Evolutionary conservation across 2,113 vertebrate genomes (phyloP).

Genomic region (Pseudonaja textilis): DNA sequence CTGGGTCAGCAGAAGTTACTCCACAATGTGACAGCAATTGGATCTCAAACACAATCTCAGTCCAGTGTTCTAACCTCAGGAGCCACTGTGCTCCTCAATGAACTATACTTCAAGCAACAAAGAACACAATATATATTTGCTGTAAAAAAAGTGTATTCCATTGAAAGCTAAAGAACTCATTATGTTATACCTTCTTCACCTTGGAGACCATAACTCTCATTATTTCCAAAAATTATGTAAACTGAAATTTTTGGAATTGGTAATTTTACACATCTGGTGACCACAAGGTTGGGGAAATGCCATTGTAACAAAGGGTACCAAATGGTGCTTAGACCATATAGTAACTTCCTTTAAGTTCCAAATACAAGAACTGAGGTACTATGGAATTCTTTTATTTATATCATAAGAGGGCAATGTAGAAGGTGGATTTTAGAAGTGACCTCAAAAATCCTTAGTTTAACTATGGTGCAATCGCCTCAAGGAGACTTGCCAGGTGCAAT

Average conservation of each 20-base stretch:
- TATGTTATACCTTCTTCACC: background rate
- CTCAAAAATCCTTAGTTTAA: background rate
- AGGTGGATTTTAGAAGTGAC: background rate
- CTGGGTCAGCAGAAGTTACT: background rate
- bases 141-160: slow-evolving; percentile 18
- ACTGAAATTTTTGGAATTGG: background rate
- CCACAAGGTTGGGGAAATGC: background rate
- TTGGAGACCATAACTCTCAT: background rate
- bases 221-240: background rate
- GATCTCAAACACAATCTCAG: background rate
- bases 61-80: background rate
- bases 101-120: background rate
- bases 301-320: background rate
- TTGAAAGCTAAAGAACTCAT: slow-evolving; percentile 28
- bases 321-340: background rate
- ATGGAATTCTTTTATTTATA: background rate
- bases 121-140: slow-evolving; percentile 12
- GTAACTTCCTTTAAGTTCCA: no score
- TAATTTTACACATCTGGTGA: background rate
- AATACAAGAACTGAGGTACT: background rate
- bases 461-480: background rate
- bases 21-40: background rate
- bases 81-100: background rate
- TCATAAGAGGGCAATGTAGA: background rate
- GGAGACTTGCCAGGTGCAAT: background rate